Base-by-base conservation (phyloP, 2,113 vertebrate species). In the Uropsilus gracilis region DNA sequence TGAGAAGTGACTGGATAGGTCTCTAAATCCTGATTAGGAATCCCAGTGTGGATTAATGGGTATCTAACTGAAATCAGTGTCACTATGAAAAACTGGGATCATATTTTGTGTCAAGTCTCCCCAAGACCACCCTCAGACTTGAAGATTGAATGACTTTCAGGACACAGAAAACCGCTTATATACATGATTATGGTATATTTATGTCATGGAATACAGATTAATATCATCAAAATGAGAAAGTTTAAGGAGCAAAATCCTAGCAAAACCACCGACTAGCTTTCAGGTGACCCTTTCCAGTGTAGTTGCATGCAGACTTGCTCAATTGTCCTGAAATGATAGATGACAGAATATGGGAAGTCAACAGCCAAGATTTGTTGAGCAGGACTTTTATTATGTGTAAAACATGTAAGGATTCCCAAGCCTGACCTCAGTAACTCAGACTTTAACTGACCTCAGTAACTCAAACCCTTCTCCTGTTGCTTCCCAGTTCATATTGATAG, bases 71-170 rank as follows among this genome's bases (percentile, higher is more conserved):
- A 94, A 77, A 42, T 48, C 76, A 73, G 0, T 3, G 1, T 39
- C 73, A 55, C 55, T 53, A 81, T 94, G 39, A 34, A 34, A 84
- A 95, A 72, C 63, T 34, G 69, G 71, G 85, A 75, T 55, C 44
- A 80, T 20, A 32, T 66, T 96, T 92, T 90, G 22, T 76, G 16
- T 46, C 28, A 5, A 72, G 48, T 24, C 7, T 42, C 53, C 42
- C 61, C n/a, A 84, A 71, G 61, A 66, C 28, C 32, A 72, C 20
- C 7, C 13, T 80, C 53, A 90, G 32, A 6, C 24, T 83, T 46
- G 20, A 91, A 42, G 32, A 42, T 12, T 17, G 26, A 75, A 81
- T 17, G 18, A 72, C 48, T 75, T 18, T 14, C 0, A 50, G 28
- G 13, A 84, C 12, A 80, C 30, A 64, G 69, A 84, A 91, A 86